Evolutionary conservation across 2,888 invertebrate genomes (phyloP).

Genomic region (Habrosyne pyritoides): DNA sequence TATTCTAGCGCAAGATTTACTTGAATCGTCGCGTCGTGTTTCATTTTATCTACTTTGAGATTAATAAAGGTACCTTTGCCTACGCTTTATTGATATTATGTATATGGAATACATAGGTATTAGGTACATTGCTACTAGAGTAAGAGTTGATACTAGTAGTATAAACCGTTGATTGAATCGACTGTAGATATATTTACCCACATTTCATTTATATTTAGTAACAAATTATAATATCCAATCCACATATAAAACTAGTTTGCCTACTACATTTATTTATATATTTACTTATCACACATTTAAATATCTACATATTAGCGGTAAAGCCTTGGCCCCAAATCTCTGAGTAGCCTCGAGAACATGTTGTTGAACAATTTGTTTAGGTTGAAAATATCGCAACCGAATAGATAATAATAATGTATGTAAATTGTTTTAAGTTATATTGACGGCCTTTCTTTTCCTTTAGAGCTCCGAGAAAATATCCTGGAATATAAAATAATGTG

Average conservation of each 20-base stretch:
- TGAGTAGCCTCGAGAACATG: slow-evolving; percentile 64
- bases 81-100: too few species aligned
- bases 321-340: slow-evolving; percentile 78
- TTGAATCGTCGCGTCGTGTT: too few species aligned
- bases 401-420: slow-evolving; percentile 45
- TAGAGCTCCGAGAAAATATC: slow-evolving; percentile 3
- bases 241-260: slow-evolving; percentile 49
- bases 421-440: slow-evolving; percentile 17
- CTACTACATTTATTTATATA: slow-evolving; percentile 47
- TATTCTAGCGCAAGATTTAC: too few species aligned
- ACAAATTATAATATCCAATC: slow-evolving; percentile 16
- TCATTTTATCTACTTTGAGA: too few species aligned
- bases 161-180: too few species aligned
- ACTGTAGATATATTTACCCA: too few species aligned
- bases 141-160: too few species aligned
- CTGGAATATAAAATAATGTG: slow-evolving; percentile 17
- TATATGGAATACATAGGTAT: too few species aligned
- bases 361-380: slow-evolving; percentile 69
- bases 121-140: too few species aligned
- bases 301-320: slow-evolving; percentile 69
- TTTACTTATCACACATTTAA: slow-evolving; percentile 64
- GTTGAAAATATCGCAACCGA: slow-evolving; percentile 70
- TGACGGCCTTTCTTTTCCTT: slow-evolving; percentile 12
- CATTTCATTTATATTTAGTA: not conserved
- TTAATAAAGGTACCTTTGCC: too few species aligned